Conservation (phyloP, 2,888 invertebrate genomes). For the Neoascia interrupta region DNA sequence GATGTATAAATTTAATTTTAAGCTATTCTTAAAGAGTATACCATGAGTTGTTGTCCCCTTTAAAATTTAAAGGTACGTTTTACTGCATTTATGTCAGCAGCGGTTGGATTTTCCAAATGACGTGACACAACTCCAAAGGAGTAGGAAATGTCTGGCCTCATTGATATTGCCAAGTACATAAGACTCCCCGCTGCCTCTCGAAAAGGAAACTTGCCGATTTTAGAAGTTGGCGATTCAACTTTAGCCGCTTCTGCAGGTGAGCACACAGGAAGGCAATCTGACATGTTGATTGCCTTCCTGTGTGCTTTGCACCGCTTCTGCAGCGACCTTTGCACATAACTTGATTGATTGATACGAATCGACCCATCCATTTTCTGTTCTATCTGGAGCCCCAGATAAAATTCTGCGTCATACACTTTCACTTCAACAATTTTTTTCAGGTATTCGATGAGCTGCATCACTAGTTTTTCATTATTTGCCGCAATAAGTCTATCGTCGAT, state of each 20-base stretch:
- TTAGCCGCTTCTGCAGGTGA: too few species aligned
- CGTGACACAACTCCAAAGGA: too few species aligned
- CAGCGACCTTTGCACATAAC: conserved; percentile 12
- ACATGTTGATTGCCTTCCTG: too few species aligned
- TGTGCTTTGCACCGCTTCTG: too few species aligned
- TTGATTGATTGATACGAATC: conserved; percentile 30
- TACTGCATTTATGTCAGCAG: conserved; percentile 8
- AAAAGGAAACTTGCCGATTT: too few species aligned
- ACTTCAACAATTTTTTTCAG: conserved; percentile 38
- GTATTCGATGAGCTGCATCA: not conserved
- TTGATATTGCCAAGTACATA: conserved; percentile 42
- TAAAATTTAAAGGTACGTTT: conserved; percentile 17
- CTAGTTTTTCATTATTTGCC: conserved; percentile 35
- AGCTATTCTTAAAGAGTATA: too few species aligned
- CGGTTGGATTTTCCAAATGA: too few species aligned
- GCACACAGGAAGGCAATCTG: conserved; percentile 1
- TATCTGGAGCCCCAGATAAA: conserved; percentile 42
- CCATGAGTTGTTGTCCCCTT: conserved; percentile 20
- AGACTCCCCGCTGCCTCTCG: conserved; percentile 55
- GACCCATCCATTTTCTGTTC: conserved; percentile 3
- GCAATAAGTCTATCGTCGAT: conserved; percentile 67
- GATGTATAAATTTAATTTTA: too few species aligned
- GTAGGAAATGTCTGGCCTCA: too few species aligned
- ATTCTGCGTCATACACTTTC: conserved; percentile 33
- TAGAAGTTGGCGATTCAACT: not conserved